These are phyloP conservation scores for Microctenopoma lineatum DNA, from an alignment of 2,797 vertebrate species.

Conservation along the genomic window DNA sequence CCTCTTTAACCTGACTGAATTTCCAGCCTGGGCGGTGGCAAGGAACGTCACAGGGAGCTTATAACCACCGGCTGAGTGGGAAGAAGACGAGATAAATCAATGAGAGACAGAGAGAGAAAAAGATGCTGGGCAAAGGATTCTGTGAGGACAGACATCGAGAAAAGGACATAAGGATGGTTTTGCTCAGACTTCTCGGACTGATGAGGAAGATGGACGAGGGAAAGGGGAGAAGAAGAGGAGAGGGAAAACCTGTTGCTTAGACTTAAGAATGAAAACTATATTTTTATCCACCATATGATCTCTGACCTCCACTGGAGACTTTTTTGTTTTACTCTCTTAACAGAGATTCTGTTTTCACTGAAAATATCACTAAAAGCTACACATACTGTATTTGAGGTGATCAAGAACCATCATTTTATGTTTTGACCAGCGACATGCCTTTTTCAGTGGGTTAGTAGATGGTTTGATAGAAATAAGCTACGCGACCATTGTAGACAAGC, in stretches of 20 bases:
- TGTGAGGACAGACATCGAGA: conserved; percentile 21
- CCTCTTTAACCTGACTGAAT: conserved; percentile 92
- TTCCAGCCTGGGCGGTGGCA: conserved; percentile 89
- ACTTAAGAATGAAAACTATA: conserved; percentile 19
- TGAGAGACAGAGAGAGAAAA: conserved; percentile 18
- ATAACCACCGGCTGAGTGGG: conserved; percentile 58
- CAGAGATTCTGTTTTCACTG: conserved; percentile 16
- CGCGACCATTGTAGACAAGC: conserved; percentile 7
- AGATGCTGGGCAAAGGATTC: conserved; percentile 3
- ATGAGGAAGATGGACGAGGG: conserved; percentile 12
- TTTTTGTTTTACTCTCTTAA: conserved; percentile 12
- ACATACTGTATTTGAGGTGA: conserved; percentile 20
- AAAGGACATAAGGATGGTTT: conserved; percentile 17
- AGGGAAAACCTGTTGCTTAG: conserved; percentile 17
- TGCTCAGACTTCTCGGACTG: conserved; percentile 25
- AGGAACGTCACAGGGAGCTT: conserved; percentile 85
- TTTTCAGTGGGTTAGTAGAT: neutral
- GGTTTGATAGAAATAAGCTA: conserved; percentile 27
- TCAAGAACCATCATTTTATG: conserved; percentile 18
- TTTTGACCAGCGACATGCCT: conserved; percentile 10
- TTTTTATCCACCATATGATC: conserved; percentile 12
- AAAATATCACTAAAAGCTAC: conserved; percentile 11
- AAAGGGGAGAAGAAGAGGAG: conserved; percentile 15
- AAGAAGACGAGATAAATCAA: conserved; percentile 1
- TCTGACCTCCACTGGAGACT: conserved; percentile 4